phyloP scores from a whole-genome alignment of 2,797 vertebrate genomes.

The Mus minutoides region DNA sequence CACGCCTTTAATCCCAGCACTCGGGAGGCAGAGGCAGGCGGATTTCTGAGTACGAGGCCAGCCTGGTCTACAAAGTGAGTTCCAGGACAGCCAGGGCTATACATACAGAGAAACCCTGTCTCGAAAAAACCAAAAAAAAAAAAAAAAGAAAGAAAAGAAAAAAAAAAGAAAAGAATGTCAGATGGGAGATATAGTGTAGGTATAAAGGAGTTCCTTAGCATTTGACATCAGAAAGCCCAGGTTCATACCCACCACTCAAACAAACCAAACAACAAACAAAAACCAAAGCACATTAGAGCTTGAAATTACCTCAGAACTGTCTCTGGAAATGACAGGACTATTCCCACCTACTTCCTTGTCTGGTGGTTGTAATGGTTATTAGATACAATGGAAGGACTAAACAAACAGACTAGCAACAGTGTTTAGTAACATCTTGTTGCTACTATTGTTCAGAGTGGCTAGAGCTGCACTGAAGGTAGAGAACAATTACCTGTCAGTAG shows the following conservation, averaged over 20 bases:
- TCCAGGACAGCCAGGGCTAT: too few species aligned
- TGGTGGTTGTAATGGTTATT: not conserved
- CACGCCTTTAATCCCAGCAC: too few species aligned
- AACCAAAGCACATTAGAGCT: not conserved
- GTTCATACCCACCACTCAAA: not conserved
- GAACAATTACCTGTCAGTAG: conserved; percentile 70
- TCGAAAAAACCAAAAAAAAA: too few species aligned
- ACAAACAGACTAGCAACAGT: conserved; percentile 12
- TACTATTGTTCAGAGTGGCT: conserved; percentile 12
- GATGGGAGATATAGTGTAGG: not conserved
- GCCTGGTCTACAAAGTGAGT: too few species aligned
- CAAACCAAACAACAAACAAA: not conserved
- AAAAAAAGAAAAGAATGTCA: not conserved
- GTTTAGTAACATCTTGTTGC: conserved; percentile 18
- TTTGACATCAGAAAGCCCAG: not conserved
- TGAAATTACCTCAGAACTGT: not conserved
- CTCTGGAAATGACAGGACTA: conserved; percentile 25
- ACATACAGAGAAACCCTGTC: too few species aligned
- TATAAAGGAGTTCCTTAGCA: not conserved
- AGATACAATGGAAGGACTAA: conserved; percentile 26
- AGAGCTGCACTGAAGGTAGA: not conserved
- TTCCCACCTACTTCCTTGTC: not conserved
- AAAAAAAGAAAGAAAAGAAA: too few species aligned
- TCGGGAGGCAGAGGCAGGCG: too few species aligned
- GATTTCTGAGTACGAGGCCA: too few species aligned